A percentile compares a stretch with the other conserved stretches of the same genome.
These are phyloP conservation scores for Acromyrmex charruanus DNA, from an alignment of 1,140 invertebrate species.

Conservation along the genomic window DNA sequence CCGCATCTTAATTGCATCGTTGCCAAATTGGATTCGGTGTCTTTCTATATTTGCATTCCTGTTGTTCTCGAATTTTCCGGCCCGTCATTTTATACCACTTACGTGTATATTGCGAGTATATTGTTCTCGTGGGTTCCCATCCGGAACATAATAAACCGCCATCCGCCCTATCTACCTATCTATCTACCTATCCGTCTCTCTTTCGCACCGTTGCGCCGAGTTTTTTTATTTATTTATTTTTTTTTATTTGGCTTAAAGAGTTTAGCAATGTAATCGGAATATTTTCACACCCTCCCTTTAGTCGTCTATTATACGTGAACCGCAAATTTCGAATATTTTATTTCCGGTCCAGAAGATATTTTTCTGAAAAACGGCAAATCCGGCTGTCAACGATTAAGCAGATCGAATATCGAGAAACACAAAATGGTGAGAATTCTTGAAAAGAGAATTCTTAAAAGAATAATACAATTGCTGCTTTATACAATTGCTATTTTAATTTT, in stretches of 20 bases:
- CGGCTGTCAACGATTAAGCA: neutral
- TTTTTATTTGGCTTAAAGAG: conserved; percentile 37
- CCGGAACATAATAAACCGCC: conserved; percentile 62
- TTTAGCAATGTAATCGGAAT: conserved; percentile 58
- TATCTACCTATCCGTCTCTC: conserved; percentile 56
- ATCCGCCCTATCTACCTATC: conserved; percentile 49
- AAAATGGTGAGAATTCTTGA: neutral
- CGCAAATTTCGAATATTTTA: conserved; percentile 28
- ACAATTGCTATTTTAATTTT: no score
- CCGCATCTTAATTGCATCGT: conserved; percentile 63
- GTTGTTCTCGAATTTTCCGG: conserved; percentile 56
- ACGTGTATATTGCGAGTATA: conserved; percentile 53
- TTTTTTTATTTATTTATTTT: conserved; percentile 3
- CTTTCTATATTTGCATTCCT: conserved; percentile 56
- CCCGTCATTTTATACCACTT: conserved; percentile 63
- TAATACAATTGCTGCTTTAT: neutral
- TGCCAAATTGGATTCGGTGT: conserved; percentile 62
- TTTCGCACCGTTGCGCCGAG: neutral
- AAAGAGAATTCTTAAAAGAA: neutral
- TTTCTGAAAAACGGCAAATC: conserved; percentile 4
- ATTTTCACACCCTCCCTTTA: conserved; percentile 15
- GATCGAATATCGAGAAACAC: neutral
- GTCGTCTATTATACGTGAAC: neutral
- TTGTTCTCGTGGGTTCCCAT: conserved; percentile 64
- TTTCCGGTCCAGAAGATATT: conserved; percentile 19